These are phyloP conservation scores for Agrypnus murinus DNA, from an alignment of 2,888 invertebrate genomes.

Conservation along the genomic window DNA sequence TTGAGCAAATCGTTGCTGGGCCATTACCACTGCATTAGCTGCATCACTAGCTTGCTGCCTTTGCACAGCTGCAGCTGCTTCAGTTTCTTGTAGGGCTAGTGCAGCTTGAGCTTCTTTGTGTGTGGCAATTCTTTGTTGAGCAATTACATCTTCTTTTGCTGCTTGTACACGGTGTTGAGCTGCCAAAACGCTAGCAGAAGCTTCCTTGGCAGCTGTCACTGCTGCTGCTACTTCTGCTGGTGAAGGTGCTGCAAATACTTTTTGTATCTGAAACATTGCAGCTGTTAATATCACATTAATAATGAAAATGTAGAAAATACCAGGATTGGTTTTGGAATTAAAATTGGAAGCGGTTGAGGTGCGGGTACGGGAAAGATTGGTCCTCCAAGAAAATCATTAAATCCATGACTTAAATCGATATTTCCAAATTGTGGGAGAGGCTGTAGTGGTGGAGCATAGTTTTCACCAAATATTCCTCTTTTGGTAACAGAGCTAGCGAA, in stretches of 20 bases:
- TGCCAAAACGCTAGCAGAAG: conserved; percentile 80
- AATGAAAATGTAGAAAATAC: background rate
- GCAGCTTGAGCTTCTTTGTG: conserved; percentile 84
- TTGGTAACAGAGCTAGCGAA: conserved; percentile 7
- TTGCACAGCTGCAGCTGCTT: conserved; percentile 80
- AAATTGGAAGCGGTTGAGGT: background rate
- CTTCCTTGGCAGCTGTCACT: conserved; percentile 83
- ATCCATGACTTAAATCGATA: background rate
- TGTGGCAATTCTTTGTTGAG: conserved; percentile 82
- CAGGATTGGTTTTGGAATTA: conserved; percentile 3
- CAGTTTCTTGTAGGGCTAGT: conserved; percentile 71
- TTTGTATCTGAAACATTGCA: background rate
- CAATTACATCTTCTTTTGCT: conserved; percentile 81
- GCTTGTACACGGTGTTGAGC: conserved; percentile 84
- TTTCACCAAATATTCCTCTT: conserved; percentile 24
- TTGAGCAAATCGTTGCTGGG: conserved; percentile 81
- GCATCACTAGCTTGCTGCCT: conserved; percentile 80
- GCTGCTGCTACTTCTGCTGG: conserved; percentile 82
- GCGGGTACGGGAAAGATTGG: background rate
- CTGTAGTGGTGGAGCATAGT: conserved; percentile 19
- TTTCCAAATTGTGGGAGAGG: conserved; percentile 3
- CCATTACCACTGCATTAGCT: conserved; percentile 78
- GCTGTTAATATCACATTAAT: too few relatives aligned
- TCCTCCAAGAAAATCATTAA: background rate
- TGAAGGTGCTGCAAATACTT: conserved; percentile 62